Evolutionary conservation across 2,888 invertebrate species (phyloP), one percentile per base, ranked within the genome.

Genomic region (Nomada fucata): DNA sequence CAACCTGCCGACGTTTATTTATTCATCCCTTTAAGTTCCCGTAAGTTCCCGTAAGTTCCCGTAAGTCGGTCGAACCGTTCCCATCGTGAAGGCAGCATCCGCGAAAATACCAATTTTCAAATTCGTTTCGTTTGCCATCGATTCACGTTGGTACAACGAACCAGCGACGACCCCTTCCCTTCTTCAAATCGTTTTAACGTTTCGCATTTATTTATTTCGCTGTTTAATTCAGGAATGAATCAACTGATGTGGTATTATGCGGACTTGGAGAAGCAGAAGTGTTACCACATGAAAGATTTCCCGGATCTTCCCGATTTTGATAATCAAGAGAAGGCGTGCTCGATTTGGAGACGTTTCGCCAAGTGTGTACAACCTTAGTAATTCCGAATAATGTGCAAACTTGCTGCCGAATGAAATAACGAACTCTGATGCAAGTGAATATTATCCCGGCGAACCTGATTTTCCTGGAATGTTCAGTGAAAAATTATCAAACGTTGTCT

Each of bases 201-300:
- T 36, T 44, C 5, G 29, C 2, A n/a, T 61, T 44, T 3, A n/a
- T 53, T 53, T 52, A 7, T 20, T 26, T 13, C 18, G 10, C 15
- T 1, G 0, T 11, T 50, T 50, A 1, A 55, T 72, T 11, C 91
- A 97, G 97, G 97, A 87, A 95, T 98, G 88, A 98, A 98, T 94
- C 98, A 98, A 92, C 94, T 98, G 80, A 95, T 98, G 92, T 98
- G 98, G 98, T 99, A 98, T 92, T 98, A 98, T 91, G 97, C 98
- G 2, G 98, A 98, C 88, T 94, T 98, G 91, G 98, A 98, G 92
- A 97, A 97, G 92, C 96, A 96, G 82, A 97, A 97, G 93, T 98
- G 98, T 91, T 98, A 97, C 88, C 97, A 97, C 90, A 90, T 95
- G 64, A 96, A 96, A 15, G 96, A 94, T 68, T 82, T 82, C 10